phyloP scores from a whole-genome alignment of 2,797 vertebrate species.

The Oophaga sylvatica region DNA sequence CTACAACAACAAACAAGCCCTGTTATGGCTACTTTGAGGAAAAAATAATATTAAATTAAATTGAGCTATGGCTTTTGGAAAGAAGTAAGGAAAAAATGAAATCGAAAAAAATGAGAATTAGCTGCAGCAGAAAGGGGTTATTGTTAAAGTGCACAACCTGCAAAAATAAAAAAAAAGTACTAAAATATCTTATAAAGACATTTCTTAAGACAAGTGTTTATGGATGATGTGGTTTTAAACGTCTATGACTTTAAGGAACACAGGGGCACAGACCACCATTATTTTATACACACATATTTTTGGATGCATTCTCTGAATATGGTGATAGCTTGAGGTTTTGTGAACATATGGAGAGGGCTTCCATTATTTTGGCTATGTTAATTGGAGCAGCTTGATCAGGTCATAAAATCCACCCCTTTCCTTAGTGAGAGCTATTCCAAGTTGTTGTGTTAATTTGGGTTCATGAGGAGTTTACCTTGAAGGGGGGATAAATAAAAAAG shows the following conservation, averaged over 20 bases:
- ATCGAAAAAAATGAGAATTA: no score
- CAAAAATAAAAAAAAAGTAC: no score
- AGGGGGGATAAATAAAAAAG: not conserved
- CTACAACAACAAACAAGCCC: no score
- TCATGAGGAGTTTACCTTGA: not conserved
- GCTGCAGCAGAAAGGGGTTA: no score
- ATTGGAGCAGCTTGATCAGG: not conserved
- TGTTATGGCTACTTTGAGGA: no score
- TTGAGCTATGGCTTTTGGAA: no score
- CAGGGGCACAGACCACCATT: not conserved
- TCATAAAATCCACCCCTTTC: not conserved
- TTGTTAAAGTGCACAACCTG: no score
- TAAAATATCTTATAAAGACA: not conserved
- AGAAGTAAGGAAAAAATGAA: no score
- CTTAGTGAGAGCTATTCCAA: not conserved
- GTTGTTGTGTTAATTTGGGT: constrained; percentile 13
- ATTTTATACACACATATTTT: not conserved
- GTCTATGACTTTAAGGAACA: not conserved
- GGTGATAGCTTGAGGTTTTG: not conserved
- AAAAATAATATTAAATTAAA: no score
- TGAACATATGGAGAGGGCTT: not conserved
- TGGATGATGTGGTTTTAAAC: not conserved
- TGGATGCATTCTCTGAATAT: not conserved
- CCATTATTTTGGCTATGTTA: not conserved
- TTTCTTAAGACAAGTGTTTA: not conserved